Base-by-base conservation (phyloP, 2,113 vertebrate genomes). In the Plotosus lineatus region DNA sequence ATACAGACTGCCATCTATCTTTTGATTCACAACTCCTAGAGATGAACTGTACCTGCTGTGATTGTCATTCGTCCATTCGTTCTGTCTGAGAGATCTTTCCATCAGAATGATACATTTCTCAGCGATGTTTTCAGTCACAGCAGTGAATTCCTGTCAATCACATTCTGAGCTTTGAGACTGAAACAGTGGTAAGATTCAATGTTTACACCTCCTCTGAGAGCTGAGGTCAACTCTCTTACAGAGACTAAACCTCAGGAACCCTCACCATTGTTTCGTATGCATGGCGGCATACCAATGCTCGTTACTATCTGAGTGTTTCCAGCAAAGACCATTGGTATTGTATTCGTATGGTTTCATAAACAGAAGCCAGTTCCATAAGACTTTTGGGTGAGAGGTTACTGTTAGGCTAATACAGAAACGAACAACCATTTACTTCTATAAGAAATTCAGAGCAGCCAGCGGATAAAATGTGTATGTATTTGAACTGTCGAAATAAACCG, bases 131-230 rank as follows among this genome's bases (percentile, higher is more conserved):
- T 83, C 73, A 82, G 69, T 82, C 61, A 55, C 77, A 80, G 74
- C 79, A 85, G 4, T 12, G 19, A 77, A 36, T 80, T 82, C 58
- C 79, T 53, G 80, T 77, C 55, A 21, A 51, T 75, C 61, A 26
- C 17, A 23, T 21, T 48, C 31, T 42, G 33, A 38, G 44, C 36
- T 55, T 56, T 72, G 6, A 28, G 77, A 31, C 51, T 44, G n/a
- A 50, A n/a, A 82, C 82, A 84, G 82, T 82, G 65, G 60, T 44
- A 51, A 66, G 73, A 86, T 86, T 84, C 77, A 86, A 56, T 77
- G 72, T 82, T 83, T 86, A 73, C 74, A 19, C 61, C 82, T 66
- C 72, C 3, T 26, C 77, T 63, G 71, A 44, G 80, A 71, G 69
- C 56, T 79, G 48, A 46, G 72, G 78, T 76, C 55, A 71, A 75